A percentile compares a stretch with the other conserved stretches of the same genome.
Conservation (phyloP, 2,888 invertebrate genomes). For the Scaptodrosophila latifasciaeformis region DNA sequence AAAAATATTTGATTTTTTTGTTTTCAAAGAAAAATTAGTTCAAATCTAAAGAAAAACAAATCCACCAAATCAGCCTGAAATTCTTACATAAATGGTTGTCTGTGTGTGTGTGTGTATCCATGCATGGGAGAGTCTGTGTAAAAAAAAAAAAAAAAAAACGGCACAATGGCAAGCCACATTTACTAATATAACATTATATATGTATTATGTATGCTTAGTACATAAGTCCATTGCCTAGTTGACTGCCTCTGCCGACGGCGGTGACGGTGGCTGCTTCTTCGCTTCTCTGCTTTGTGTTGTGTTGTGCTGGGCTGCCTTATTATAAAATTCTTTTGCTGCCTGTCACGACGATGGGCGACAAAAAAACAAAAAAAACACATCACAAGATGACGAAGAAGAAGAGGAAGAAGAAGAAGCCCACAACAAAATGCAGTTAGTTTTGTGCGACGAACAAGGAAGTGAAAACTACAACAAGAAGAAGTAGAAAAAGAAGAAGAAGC, state of each 20-base stretch:
- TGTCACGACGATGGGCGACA: neutral
- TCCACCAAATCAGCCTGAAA: conserved; percentile 41
- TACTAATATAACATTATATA: conserved; percentile 5
- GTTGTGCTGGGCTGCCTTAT: conserved; percentile 6
- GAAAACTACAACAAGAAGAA: neutral
- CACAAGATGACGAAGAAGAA: conserved; percentile 6
- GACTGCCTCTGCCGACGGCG: conserved; percentile 4
- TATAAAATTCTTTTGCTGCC: conserved; percentile 11
- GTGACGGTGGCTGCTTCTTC: conserved; percentile 34
- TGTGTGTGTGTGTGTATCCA: conserved; percentile 10
- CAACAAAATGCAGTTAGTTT: neutral
- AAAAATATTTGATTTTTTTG: too few species aligned
- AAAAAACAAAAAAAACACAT: conserved; percentile 26
- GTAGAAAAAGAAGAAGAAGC: too few species aligned
- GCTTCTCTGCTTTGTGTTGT: conserved; percentile 20
- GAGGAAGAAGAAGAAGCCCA: neutral
- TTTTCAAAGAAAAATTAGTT: too few species aligned
- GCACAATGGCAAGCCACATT: neutral
- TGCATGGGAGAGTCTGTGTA: neutral
- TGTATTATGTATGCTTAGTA: conserved; percentile 9
- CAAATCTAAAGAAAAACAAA: too few species aligned
- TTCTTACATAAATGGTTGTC: conserved; percentile 21
- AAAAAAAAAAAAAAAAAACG: too few species aligned
- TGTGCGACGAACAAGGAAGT: conserved; percentile 5
- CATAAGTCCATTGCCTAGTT: too few species aligned